Base-by-base conservation (phyloP, 2,888 invertebrate genomes). In the Ellobium chinense region DNA sequence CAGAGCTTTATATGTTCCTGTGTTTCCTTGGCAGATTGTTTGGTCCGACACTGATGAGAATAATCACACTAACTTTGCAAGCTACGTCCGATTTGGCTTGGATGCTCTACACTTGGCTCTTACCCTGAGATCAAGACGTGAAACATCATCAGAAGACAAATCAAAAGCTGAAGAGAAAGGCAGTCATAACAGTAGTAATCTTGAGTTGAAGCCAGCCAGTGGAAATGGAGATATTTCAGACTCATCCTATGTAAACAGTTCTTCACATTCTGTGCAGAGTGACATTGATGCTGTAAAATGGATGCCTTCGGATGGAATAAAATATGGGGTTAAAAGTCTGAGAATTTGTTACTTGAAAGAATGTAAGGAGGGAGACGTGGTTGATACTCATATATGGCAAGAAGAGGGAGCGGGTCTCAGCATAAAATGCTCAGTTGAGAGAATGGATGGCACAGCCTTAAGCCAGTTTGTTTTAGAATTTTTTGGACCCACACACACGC, bases 311-410 rank as follows among this genome's bases (percentile, higher is more conserved):
- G 87, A 87, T 46, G 80, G 88, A 18, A 76, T 87, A 24, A 69
- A 81, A 18, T 80, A 85, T 34, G 84, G 86, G 21, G 78, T 91
- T 0, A 85, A 86, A 29, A 74, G 83, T 21, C 84, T 91, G 80
- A 86, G 88, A 37, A 78, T 88, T n/a, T 81, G 86, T 62, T 91
- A 87, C 76, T 78, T 83, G 31, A 88, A 88, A 5, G 92, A 92
- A 77, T 87, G 88, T 80, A 66, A 85, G 24, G 88, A 90, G 37
- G 89, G 87, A 4, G 90, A 91, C 68, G 66, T 82, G 0, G 72
- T 91, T n/a, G 81, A 85, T 37, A 85, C 90, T 0, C 83, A 83
- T 58, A 81, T 85, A 12, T 91, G 91, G 91, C 85, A 58, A 4
- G 68, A 37, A 7, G 79, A 79, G 18, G 54, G 36, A 24, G 36